phyloP scores from a whole-genome alignment of 2,113 vertebrate species.

The Anolis sagrei region DNA sequence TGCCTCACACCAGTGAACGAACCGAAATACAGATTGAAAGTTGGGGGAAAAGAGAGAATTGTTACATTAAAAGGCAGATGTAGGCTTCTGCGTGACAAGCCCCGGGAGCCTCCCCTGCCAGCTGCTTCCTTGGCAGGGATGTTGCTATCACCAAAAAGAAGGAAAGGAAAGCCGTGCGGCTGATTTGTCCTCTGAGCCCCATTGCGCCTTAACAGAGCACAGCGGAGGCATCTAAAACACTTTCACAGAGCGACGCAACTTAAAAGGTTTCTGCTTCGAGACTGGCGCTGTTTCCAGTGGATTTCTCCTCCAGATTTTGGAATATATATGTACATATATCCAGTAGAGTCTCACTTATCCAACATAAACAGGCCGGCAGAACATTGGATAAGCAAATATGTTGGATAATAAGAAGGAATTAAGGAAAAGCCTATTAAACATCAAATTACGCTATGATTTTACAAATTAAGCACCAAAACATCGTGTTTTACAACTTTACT shows the following conservation, averaged over 20 bases:
- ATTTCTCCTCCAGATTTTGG: too few species aligned
- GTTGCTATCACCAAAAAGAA: background rate
- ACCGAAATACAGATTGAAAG: background rate
- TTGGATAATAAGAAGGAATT: too few species aligned
- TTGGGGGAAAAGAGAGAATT: too few species aligned
- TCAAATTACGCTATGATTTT: too few species aligned
- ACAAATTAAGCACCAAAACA: too few species aligned
- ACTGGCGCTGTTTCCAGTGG: background rate
- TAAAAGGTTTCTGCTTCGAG: background rate
- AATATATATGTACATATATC: too few species aligned
- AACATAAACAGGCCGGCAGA: too few species aligned
- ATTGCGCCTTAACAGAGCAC: conserved; percentile 12
- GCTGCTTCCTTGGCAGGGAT: conserved; percentile 18
- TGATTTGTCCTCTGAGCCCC: conserved; percentile 28
- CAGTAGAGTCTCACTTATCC: too few species aligned
- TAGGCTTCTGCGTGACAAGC: background rate
- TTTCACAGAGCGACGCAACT: too few species aligned
- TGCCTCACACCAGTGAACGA: background rate
- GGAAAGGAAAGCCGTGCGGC: background rate
- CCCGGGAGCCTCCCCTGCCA: background rate
- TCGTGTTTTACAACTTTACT: too few species aligned
- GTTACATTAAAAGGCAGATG: conserved; percentile 8
- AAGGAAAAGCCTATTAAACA: too few species aligned
- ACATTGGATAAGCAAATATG: too few species aligned
- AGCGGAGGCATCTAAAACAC: background rate